These are phyloP conservation scores for Myotis daubentonii DNA, from an alignment of 2,797 vertebrate species.

Conservation along the genomic window DNA sequence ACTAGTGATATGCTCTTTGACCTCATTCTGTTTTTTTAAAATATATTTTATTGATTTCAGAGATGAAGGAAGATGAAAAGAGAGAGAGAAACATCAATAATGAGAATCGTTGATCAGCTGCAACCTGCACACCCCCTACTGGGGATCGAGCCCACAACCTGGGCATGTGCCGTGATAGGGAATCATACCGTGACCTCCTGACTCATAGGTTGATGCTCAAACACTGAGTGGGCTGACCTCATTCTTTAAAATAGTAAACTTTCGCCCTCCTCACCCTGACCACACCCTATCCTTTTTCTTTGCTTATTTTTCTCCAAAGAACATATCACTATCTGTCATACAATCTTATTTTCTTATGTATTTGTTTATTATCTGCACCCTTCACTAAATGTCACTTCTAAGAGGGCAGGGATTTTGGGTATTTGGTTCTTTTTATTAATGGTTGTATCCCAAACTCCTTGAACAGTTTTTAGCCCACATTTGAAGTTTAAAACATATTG, in stretches of 20 bases:
- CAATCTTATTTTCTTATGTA: not conserved
- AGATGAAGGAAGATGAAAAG: too few relatives aligned
- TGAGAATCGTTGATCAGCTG: too few relatives aligned
- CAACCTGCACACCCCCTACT: too few relatives aligned
- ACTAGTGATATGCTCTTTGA: not conserved
- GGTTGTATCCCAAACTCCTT: not conserved
- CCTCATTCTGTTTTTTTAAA: too few relatives aligned
- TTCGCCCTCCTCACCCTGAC: not conserved
- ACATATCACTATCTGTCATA: not conserved
- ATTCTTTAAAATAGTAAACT: not conserved
- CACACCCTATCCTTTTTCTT: not conserved
- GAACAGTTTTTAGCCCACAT: not conserved
- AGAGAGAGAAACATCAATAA: too few relatives aligned
- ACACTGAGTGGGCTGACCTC: not conserved
- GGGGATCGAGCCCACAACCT: too few relatives aligned
- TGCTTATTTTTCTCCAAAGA: not conserved
- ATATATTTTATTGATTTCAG: too few relatives aligned
- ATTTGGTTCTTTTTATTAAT: not conserved
- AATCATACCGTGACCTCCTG: too few relatives aligned
- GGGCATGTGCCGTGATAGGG: too few relatives aligned
- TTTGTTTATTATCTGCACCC: not conserved
- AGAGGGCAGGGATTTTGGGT: not conserved
- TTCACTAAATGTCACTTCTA: not conserved
- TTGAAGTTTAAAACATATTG: not conserved
- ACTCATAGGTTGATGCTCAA: too few relatives aligned